Conservation (phyloP, 1,140 invertebrate genomes). For the Drosophila sechellia region DNA sequence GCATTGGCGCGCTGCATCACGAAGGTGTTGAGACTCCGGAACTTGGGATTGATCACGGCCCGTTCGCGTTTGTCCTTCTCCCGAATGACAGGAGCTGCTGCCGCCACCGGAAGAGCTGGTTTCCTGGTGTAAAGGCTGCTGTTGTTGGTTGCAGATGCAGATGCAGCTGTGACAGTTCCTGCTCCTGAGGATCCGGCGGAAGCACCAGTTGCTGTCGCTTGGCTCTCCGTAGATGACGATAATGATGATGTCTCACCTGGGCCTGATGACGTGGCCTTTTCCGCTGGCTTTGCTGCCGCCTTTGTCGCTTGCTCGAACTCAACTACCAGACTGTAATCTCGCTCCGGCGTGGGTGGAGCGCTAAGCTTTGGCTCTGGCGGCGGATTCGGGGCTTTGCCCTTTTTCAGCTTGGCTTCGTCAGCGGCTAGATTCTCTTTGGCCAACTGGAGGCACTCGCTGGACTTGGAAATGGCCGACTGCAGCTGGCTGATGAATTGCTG, state of each 20-base stretch:
- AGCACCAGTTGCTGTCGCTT: background rate
- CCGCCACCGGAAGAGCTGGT: constrained; percentile 85
- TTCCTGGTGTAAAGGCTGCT: constrained; percentile 86
- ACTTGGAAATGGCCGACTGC: constrained; percentile 84
- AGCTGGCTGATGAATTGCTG: constrained; percentile 86
- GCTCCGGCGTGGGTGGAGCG: constrained; percentile 80
- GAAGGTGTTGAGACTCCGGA: constrained; percentile 85
- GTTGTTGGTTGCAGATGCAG: constrained; percentile 61
- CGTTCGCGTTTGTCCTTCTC: constrained; percentile 91
- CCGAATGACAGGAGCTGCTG: constrained; percentile 89
- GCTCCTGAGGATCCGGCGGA: constrained; percentile 4
- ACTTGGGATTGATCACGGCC: constrained; percentile 88
- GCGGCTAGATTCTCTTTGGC: constrained; percentile 48
- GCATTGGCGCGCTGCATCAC: constrained; percentile 78
- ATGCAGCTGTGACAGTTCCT: constrained; percentile 43
- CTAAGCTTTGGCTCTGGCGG: constrained; percentile 80
- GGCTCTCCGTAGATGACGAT: background rate
- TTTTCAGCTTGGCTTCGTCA: constrained; percentile 83
- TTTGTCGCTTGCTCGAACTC: constrained; percentile 71
- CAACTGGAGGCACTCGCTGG: constrained; percentile 62
- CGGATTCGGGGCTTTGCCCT: constrained; percentile 86
- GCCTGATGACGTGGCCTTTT: constrained; percentile 25
- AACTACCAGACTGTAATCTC: constrained; percentile 76
- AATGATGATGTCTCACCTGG: constrained; percentile 21
- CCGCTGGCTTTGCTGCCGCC: constrained; percentile 40